Percentiles rank a stretch among this genome's conserved stretches.
Evolutionary conservation across 2,113 vertebrate genomes (phyloP).

Genomic region (Pitta sordida): DNA sequence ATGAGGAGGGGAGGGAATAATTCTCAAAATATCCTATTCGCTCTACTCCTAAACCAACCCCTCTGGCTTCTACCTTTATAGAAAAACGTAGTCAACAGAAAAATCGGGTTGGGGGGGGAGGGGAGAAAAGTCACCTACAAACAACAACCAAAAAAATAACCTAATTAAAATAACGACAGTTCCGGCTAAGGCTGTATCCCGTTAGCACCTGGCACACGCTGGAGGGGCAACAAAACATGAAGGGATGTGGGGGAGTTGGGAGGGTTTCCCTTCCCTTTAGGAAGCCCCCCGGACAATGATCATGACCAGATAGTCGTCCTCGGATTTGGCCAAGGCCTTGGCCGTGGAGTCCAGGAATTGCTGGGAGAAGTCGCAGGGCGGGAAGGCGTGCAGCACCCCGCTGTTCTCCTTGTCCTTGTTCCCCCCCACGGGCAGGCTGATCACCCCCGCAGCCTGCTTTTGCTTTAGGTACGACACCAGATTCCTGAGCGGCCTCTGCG

Average conservation of each 20-base stretch:
- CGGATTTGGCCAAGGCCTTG: slow-evolving; percentile 97
- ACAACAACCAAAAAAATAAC: too few species aligned
- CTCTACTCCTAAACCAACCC: slow-evolving; percentile 53
- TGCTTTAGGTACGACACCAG: slow-evolving; percentile 99
- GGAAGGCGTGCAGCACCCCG: slow-evolving; percentile 97
- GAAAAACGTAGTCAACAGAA: slow-evolving; percentile 63
- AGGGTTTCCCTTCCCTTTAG: slow-evolving; percentile 82
- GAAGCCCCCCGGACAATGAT: slow-evolving; percentile 98
- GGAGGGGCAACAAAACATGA: too few species aligned
- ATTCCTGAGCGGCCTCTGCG: slow-evolving; percentile 96
- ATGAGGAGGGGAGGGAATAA: neutral
- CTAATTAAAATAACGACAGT: slow-evolving; percentile 71
- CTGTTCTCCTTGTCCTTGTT: slow-evolving; percentile 98
- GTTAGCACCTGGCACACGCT: slow-evolving; percentile 88
- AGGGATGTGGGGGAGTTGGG: slow-evolving; percentile 81
- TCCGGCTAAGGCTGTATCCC: slow-evolving; percentile 83
- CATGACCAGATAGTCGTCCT: slow-evolving; percentile 99
- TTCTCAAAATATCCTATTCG: slow-evolving; percentile 47
- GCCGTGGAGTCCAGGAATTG: slow-evolving; percentile 98
- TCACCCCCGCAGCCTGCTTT: slow-evolving; percentile 99
- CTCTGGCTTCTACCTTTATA: slow-evolving; percentile 68
- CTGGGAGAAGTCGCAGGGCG: slow-evolving; percentile 99
- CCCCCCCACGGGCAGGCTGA: slow-evolving; percentile 96
- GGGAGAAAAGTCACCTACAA: slow-evolving; percentile 71
- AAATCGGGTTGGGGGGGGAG: neutral